phyloP scores from a whole-genome alignment of 2,888 invertebrate genomes.

The Scrobipalpa atriplicella region DNA sequence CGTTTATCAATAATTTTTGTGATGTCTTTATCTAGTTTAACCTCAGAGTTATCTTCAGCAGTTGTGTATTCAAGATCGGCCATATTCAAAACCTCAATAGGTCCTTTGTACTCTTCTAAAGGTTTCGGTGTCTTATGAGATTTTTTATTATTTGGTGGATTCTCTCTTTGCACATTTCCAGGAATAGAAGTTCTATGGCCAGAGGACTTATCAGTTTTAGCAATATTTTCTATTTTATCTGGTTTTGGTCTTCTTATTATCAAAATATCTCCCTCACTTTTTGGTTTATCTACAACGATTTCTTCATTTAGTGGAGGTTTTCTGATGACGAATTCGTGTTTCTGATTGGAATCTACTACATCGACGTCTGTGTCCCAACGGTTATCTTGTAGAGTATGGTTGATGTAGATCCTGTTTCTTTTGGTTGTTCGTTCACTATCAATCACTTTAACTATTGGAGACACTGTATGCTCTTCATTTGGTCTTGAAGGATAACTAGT shows the following conservation, averaged over 20 bases:
- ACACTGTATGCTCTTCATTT: neutral
- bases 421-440: constrained; percentile 37
- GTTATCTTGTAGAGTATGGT: constrained; percentile 50
- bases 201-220: neutral
- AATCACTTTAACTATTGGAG: neutral
- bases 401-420: constrained; percentile 45
- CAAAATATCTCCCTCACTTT: constrained; percentile 18
- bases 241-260: constrained; percentile 26
- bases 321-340: neutral
- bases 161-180: constrained; percentile 51
- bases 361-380: constrained; percentile 28
- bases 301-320: constrained; percentile 5
- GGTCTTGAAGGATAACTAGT: neutral
- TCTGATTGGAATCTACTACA: neutral
- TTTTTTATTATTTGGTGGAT: constrained; percentile 6
- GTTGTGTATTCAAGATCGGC: constrained; percentile 27
- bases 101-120: constrained; percentile 5
- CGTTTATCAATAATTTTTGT: neutral
- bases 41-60: constrained; percentile 5
- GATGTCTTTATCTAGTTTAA: neutral
- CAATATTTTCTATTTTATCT: neutral
- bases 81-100: constrained; percentile 27
- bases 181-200: constrained; percentile 21
- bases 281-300: neutral
- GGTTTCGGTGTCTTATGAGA: constrained; percentile 23